Evolutionary conservation across 2,888 invertebrate genomes (phyloP), one percentile per base, ranked within the genome.

Genomic region (Chrysolina oricalcia): DNA sequence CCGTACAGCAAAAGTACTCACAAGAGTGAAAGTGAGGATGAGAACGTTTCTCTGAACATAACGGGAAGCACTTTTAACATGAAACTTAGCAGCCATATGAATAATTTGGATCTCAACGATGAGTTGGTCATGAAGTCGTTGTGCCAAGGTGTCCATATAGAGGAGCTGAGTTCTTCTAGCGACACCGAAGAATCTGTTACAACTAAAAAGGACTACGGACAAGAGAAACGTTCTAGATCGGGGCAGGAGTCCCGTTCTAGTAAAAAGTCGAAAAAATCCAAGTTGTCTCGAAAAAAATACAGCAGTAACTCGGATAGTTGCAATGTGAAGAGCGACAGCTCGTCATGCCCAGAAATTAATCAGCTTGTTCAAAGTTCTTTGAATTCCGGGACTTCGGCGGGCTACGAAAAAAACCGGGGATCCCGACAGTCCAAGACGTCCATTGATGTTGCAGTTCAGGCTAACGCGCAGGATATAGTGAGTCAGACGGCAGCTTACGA

Each of bases 391-490:
- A 84, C 88, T 41, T 91, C 91, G 0, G 88, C 87, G 0, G 89
- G 89, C 19, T 74, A 72, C 19, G 81, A 83, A 74, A 80, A 83
- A 81, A 85, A 79, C 68, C 88, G 90, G 10, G 90, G 90, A 71
- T 91, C 91, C 75, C 90, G 83, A 59, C 83, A 82, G 56, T 84
- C 83, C 43, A 83, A 84, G 81, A 90, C 89, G 0, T 91, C 91
- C 63, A 91, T 90, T 69, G 91, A 91, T 80, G 91, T 91, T 10
- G 91, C 91, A 10, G 91, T 91, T n/a, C 91, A 91, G 82, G 90
- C 91, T 0, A 91, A 91, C 83, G 90, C 91, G 2, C 90, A 89
- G 74, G 91, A 91, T 81, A 90, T 91, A 64, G 81, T 72, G 3
- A 68, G 65, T 17, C 89, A 89, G 56, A 90, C 89, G 23, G 87